Conservation (phyloP, 2,797 vertebrate genomes). For the Darevskia nairensis region DNA sequence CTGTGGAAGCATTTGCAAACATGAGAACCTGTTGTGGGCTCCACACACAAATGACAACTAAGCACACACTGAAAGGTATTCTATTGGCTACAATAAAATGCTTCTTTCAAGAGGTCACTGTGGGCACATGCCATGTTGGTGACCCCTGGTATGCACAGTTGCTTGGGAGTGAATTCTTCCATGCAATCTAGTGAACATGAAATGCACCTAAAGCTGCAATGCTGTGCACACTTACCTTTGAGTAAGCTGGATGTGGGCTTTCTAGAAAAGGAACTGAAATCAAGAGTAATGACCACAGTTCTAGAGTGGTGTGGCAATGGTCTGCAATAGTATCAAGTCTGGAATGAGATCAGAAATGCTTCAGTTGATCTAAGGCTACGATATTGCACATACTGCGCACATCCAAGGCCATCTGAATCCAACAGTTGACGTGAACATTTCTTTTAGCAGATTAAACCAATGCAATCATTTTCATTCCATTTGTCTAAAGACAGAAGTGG, state of each 20-base stretch:
- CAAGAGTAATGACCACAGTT: neutral
- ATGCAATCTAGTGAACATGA: neutral
- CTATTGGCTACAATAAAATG: too few species aligned
- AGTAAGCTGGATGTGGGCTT: neutral
- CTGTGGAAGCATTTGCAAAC: too few species aligned
- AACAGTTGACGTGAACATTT: neutral
- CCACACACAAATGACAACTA: too few species aligned
- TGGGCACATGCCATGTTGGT: too few species aligned
- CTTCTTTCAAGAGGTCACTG: too few species aligned
- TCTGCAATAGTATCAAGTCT: neutral
- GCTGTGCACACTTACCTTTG: neutral
- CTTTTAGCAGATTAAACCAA: neutral
- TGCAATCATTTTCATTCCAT: neutral
- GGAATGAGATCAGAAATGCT: neutral
- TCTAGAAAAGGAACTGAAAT: neutral
- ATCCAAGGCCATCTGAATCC: neutral
- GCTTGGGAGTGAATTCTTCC: neutral
- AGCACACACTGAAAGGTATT: too few species aligned
- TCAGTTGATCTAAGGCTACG: neutral
- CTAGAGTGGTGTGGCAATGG: neutral
- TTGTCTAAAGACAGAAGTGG: neutral
- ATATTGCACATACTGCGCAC: neutral
- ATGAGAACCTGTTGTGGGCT: too few species aligned
- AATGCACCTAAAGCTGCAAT: neutral
- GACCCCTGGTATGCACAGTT: neutral